Conservation (phyloP, 2,113 vertebrate genomes). For the Pseudois nayaur region DNA sequence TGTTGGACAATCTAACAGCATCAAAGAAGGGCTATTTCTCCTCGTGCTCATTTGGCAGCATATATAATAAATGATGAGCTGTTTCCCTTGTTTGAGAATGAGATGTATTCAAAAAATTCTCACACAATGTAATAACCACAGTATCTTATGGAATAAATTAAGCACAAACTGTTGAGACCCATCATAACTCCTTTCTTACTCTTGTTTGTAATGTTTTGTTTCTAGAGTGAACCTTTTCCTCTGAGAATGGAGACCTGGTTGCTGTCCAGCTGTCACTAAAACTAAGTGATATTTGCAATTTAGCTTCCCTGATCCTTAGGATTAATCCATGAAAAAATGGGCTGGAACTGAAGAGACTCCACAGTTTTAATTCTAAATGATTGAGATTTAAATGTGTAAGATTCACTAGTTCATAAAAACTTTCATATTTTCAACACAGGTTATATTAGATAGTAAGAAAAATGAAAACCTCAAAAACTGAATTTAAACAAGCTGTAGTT, state of each 20-base stretch:
- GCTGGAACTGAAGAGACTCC: background rate
- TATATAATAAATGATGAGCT: background rate
- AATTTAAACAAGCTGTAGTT: background rate
- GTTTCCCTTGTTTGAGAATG: background rate
- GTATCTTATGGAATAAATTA: background rate
- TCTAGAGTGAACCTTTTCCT: background rate
- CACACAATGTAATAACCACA: background rate
- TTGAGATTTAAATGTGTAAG: background rate
- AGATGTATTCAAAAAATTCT: background rate
- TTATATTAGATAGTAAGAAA: background rate
- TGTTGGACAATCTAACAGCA: background rate
- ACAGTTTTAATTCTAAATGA: background rate
- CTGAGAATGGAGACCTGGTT: background rate
- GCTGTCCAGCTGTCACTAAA: background rate
- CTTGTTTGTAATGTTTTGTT: background rate
- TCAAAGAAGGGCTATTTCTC: background rate
- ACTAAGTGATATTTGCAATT: background rate
- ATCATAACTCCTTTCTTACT: background rate
- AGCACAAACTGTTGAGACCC: background rate
- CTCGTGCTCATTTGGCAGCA: background rate
- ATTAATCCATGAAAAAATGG: background rate
- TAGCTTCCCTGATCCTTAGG: background rate
- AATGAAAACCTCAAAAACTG: background rate
- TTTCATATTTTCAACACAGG: background rate
- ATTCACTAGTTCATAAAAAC: background rate